Conservation (phyloP, 2,888 invertebrate species). For the Chouioia cunea region DNA sequence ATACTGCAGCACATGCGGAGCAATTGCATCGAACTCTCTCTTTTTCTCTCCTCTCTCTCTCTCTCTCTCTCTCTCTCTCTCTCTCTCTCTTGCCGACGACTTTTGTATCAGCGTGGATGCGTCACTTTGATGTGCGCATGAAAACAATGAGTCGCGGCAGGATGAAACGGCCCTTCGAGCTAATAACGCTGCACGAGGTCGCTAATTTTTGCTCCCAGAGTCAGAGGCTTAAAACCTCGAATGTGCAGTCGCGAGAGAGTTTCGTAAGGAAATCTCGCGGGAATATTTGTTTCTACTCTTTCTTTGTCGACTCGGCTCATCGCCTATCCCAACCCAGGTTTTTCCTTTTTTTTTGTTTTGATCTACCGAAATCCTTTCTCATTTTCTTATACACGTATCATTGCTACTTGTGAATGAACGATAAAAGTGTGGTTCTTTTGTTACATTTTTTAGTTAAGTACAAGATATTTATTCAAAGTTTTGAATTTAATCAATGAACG, state of each 20-base stretch:
- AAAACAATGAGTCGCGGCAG: slow-evolving; percentile 65
- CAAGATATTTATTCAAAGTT: neutral
- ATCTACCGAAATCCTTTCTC: neutral
- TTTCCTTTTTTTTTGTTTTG: neutral
- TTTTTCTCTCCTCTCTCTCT: slow-evolving; percentile 9
- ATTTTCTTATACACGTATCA: slow-evolving; percentile 6
- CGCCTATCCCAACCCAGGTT: too few relatives aligned
- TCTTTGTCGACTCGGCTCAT: neutral
- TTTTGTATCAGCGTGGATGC: slow-evolving; percentile 35
- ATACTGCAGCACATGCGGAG: slow-evolving; percentile 26
- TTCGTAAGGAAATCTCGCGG: slow-evolving; percentile 29
- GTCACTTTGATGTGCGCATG: slow-evolving; percentile 63
- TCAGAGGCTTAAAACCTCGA: slow-evolving; percentile 43
- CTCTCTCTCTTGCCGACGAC: slow-evolving; percentile 3
- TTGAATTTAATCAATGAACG: neutral
- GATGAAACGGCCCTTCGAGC: slow-evolving; percentile 68
- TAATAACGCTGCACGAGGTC: slow-evolving; percentile 64
- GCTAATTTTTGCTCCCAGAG: slow-evolving; percentile 61
- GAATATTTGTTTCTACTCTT: slow-evolving; percentile 16
- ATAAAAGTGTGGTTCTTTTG: neutral
- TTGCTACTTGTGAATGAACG: slow-evolving; percentile 12
- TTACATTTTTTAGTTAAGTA: neutral
- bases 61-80: slow-evolving; percentile 1
- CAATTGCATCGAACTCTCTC: slow-evolving; percentile 45
- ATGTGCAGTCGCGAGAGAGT: slow-evolving; percentile 15